A percentile compares a stretch with the other conserved stretches of the same genome.
phyloP scores from a whole-genome alignment of 2,797 vertebrate species.

The Pseudomugil gertrudae region DNA sequence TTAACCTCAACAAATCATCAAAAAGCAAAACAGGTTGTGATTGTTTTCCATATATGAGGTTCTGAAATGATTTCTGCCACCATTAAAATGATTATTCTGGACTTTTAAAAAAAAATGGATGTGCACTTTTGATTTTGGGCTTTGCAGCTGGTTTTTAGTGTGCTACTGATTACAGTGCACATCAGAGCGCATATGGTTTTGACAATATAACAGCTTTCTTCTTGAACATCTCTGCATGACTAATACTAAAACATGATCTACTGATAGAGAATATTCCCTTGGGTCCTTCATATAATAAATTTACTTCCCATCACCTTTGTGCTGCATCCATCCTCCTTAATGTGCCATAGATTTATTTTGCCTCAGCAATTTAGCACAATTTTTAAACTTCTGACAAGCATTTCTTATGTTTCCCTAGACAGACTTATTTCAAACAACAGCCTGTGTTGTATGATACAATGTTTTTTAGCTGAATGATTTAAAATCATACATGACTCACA shows the following conservation, averaged over 20 bases:
- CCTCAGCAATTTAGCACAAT: slow-evolving; percentile 49
- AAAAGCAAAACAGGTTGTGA: slow-evolving; percentile 61
- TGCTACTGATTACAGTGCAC: slow-evolving; percentile 79
- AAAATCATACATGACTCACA: slow-evolving; percentile 40
- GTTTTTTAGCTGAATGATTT: slow-evolving; percentile 44
- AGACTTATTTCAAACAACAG: slow-evolving; percentile 51
- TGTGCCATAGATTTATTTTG: slow-evolving; percentile 30
- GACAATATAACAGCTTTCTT: slow-evolving; percentile 59
- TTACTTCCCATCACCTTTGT: slow-evolving; percentile 54
- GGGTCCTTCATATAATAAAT: slow-evolving; percentile 56
- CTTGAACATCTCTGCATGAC: slow-evolving; percentile 76
- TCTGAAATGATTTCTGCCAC: slow-evolving; percentile 59
- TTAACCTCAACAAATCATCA: slow-evolving; percentile 67
- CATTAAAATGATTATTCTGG: slow-evolving; percentile 58
- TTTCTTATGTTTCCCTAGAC: slow-evolving; percentile 53
- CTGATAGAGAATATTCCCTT: slow-evolving; percentile 57
- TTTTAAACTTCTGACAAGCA: slow-evolving; percentile 46
- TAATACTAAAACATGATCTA: slow-evolving; percentile 66
- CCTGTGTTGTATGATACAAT: slow-evolving; percentile 48
- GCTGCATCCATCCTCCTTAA: slow-evolving; percentile 31
- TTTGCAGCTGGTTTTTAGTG: slow-evolving; percentile 65
- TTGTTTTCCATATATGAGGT: slow-evolving; percentile 64
- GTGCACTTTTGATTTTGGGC: slow-evolving; percentile 46
- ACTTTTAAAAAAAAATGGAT: slow-evolving; percentile 63
- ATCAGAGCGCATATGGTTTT: slow-evolving; percentile 65